Evolutionary conservation across 2,888 invertebrate species (phyloP).

Genomic region (Caenorhabditis japonica): DNA sequence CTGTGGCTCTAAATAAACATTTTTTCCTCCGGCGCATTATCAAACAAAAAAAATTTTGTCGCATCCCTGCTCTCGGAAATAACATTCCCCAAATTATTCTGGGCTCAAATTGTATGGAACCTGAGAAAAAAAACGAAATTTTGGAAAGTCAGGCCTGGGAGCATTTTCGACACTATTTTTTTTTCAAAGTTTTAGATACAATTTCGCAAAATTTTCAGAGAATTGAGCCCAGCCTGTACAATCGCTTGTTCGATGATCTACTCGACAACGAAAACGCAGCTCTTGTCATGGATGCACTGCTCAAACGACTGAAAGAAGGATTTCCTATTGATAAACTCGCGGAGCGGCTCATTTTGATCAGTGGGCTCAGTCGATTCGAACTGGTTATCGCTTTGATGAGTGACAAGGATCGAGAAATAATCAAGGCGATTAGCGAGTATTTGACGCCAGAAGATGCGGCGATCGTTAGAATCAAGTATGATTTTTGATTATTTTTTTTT

Average conservation of each 20-base stretch:
- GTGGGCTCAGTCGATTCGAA: conserved; percentile 54
- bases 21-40: too few relatives aligned
- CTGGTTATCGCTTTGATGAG: conserved; percentile 52
- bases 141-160: too few relatives aligned
- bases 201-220: conserved; percentile 35
- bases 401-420: conserved; percentile 22
- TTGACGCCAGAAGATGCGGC: conserved; percentile 10
- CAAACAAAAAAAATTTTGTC: too few relatives aligned
- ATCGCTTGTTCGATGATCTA: conserved; percentile 55
- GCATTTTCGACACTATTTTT: too few relatives aligned
- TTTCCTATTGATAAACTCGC: conserved; percentile 14
- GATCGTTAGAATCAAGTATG: conserved; percentile 5
- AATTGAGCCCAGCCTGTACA: conserved; percentile 19
- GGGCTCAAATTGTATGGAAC: too few relatives aligned
- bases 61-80: too few relatives aligned
- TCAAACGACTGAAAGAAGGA: conserved; percentile 11
- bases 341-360: conserved; percentile 31
- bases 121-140: too few relatives aligned
- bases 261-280: conserved; percentile 38
- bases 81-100: too few relatives aligned
- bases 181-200: too few relatives aligned
- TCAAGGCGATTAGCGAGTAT: conserved; percentile 10
- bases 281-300: conserved; percentile 28
- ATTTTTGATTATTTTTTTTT: background rate
- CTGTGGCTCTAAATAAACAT: too few relatives aligned